Conservation (phyloP, 2,113 vertebrate species). For the Tonatia bakeri region DNA sequence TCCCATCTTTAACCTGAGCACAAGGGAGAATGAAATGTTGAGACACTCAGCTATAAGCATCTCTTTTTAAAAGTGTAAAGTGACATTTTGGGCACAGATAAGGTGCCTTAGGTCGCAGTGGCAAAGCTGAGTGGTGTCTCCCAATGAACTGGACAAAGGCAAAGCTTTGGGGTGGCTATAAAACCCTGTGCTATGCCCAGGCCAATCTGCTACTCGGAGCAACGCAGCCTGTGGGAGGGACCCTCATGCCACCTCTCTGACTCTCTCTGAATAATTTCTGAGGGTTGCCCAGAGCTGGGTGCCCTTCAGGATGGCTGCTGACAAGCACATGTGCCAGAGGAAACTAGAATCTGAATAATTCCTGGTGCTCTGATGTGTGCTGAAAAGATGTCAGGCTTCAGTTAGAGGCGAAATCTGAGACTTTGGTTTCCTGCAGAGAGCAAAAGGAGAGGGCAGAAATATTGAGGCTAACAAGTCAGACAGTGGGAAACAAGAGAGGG, state of each 20-base stretch:
- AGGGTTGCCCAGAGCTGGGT: not conserved
- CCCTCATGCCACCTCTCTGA: not conserved
- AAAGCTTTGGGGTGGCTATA: not conserved
- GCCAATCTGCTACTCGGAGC: accelerated
- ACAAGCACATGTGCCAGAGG: not conserved
- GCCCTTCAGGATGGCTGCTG: not conserved
- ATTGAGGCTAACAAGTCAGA: conserved; percentile 40
- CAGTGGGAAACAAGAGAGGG: not conserved
- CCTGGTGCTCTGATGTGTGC: not conserved
- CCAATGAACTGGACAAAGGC: not conserved
- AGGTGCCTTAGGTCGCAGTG: not conserved
- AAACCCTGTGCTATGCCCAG: accelerated
- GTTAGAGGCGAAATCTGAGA: conserved; percentile 4
- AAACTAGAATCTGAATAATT: not conserved
- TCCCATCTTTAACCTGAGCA: conserved; percentile 5
- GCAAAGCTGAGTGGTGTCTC: not conserved
- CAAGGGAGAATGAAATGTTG: not conserved
- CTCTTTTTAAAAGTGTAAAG: not conserved
- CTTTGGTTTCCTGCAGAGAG: conserved; percentile 40
- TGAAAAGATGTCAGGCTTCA: conserved; percentile 39
- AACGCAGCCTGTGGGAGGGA: accelerated
- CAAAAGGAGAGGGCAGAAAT: not conserved
- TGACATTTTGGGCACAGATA: not conserved
- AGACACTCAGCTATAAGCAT: not conserved
- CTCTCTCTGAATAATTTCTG: not conserved